Base-by-base conservation (phyloP, 2,797 vertebrate species). In the Sorex maritimensis region DNA sequence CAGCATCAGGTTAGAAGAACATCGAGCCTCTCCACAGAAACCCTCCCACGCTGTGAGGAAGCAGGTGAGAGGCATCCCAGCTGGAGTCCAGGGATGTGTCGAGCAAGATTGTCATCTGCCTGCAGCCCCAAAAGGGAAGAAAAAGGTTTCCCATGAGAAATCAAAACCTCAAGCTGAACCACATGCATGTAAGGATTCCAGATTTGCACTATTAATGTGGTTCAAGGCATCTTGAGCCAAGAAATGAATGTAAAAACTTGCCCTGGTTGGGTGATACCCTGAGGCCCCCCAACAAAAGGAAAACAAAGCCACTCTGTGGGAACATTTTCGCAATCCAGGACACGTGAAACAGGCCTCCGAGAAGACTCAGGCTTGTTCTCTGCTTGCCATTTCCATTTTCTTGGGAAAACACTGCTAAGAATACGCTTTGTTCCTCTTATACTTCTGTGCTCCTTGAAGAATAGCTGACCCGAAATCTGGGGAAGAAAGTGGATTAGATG, bases 61-160 rank as follows among this genome's bases (percentile, higher is more conserved):
- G 61, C 11, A 67, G 26, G 65, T 26, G 9, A 38, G 72, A 86
- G 75, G 72, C 23, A 78, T 34, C 19, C 71, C 90, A 93, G 88
- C 69, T 83, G n/a, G 63, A 0, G 67, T 34, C 68, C n/a, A 72
- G 68, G 85, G 88, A 86, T 73, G 77, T 55, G 86, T 77, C 88
- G 65, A 52, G 74, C 67, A 86, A 61, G 44, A 71, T 19, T 81
- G 82, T 67, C 92, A 71, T 75, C 90, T 46, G 85, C 93, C 92
- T 67, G 82, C 28, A 65, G 88, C 88, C 85, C 82, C 58, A 44
- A 84, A 83, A 2, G 49, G 75, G 63, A 95, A 41, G 65, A 55
- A 77, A 41, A 63, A 15, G 63, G 24, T 87, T 96, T 96, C 94
- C 94, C 93, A 75, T 58, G 94, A 95, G 96, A 97, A 97, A 90